Conservation (phyloP, 2,113 vertebrate species). For the Cisticola juncidis region DNA sequence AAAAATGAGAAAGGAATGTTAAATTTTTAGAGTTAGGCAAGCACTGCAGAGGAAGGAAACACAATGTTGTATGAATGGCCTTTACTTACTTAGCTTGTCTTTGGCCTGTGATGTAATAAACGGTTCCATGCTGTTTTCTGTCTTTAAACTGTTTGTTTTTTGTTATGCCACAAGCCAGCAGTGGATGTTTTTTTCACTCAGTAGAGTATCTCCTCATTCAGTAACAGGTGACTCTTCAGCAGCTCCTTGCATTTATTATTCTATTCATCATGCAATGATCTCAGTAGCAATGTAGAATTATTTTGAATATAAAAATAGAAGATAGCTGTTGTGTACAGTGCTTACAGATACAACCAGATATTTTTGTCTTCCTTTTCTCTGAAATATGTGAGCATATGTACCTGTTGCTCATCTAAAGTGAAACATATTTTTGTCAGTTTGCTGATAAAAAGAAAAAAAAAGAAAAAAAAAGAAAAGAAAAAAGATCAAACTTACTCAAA, state of each 20-base stretch:
- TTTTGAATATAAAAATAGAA: not conserved
- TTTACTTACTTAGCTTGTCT: not conserved
- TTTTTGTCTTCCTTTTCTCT: not conserved
- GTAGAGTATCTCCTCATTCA: not conserved
- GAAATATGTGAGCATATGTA: not conserved
- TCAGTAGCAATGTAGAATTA: not conserved
- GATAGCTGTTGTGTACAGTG: rapidly evolving
- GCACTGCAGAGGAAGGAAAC: not conserved
- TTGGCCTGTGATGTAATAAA: not conserved
- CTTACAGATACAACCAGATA: not conserved
- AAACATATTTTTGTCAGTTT: not conserved
- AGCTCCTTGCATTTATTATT: not conserved
- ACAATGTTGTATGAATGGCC: not conserved
- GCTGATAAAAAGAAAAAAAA: not conserved
- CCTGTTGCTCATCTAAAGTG: not conserved
- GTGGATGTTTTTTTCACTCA: not conserved
- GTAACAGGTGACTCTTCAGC: not conserved
- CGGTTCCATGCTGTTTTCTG: not conserved
- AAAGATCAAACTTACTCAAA: rapidly evolving
- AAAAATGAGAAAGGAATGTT: not conserved
- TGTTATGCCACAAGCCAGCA: rapidly evolving
- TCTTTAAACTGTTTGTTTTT: not conserved
- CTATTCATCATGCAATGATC: not conserved
- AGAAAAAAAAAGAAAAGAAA: no score
- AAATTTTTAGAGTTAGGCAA: not conserved